Evolutionary conservation across 30 jellyfish, hydroid and myxozoan species (phyloP), one percentile per base, ranked within the genome.

Genomic region (Pseudorhiza aurosa): DNA sequence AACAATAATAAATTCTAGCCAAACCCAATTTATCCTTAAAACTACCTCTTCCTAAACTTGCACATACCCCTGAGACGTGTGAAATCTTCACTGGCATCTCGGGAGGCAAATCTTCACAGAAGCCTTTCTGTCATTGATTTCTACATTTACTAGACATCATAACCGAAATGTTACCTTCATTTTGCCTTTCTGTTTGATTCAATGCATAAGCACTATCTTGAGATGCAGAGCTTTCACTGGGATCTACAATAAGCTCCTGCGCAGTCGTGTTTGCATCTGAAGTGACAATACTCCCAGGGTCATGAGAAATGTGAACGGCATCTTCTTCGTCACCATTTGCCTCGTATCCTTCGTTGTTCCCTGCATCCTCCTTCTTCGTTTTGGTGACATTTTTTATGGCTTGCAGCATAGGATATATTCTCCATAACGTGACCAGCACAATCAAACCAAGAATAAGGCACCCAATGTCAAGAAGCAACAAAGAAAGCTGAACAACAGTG

Each of bases 401-500:
- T 47, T 37, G 65, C 25, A 83, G 36, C 63, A 91, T 67, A 0
- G 96, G 98, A 29, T 84, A 70, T n/a, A 73, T 33, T 27, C 98
- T 75, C 98, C 98, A 91, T 24, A 91, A 30, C 12, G 96, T 84
- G 29, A 50, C 73, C 17, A 68, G 44, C 3, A 91, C 31, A 35
- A 77, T 10, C 33, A 85, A 31, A 32, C 82, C 35, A 68, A 91
- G 30, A 17, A 85, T 27, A 30, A 80, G 49, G 87, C 96, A 91
- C 26, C 58, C 58, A 25, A 85, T 35, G 58, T 91, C 98, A 31
- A 85, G 75, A 60, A 91, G 77, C 36, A 91, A 55, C 90, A 91
- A 35, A 42, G 70, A 68, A 71, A 78, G 44, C 69, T 91, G 95
- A 0, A 39, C 35, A 19, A 72, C 11, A 0, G 86, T 36, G 14